Base-by-base conservation (phyloP, 2,113 vertebrate species). In the Zootoca vivipara region DNA sequence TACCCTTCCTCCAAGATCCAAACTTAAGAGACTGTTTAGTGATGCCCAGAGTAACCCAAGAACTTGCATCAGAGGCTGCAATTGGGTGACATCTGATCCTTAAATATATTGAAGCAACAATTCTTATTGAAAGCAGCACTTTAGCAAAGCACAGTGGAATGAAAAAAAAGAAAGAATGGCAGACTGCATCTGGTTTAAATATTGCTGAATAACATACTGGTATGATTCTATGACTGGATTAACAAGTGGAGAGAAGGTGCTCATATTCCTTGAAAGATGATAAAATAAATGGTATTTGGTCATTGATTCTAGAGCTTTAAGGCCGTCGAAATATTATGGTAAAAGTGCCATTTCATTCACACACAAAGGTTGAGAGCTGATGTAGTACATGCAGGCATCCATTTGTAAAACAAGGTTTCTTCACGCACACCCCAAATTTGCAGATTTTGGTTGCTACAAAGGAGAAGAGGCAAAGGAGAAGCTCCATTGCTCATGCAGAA, bases 181-280 rank as follows among this genome's bases (percentile, higher is more conserved):
- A 87, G 72, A 35, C 42, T 90, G 72, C 89, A 92, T 90, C 79
- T 95, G 92, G 86, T 90, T 93, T 91, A 93, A 93, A 93, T 92
- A 86, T 79, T 86, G 30, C 28, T 38, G 42, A 90, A 86, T 67
- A 92, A 87, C 83, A 42, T 87, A 91, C 82, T 67, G 52, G 33
- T 89, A 75, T 82, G 88, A 87, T 72, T 62, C 30, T 89, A 72
- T 82, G 88, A 87, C 75, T 62, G 85, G 90, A 95, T 90, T 93
- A 93, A 81, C 22, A 81, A 83, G 56, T 64, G 79, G 82, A 87
- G 92, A 46, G 40, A 30, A 91, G 81, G 91, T 84, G 86, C 83
- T 91, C 85, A 75, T 81, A 42, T 89, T 91, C 78, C 86, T 86
- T 90, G 74, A 86, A 91, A 89, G 82, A 90, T 78, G 78, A 81